Base-by-base conservation (phyloP, 1,140 invertebrate genomes). In the Leptopilina clavipes region DNA sequence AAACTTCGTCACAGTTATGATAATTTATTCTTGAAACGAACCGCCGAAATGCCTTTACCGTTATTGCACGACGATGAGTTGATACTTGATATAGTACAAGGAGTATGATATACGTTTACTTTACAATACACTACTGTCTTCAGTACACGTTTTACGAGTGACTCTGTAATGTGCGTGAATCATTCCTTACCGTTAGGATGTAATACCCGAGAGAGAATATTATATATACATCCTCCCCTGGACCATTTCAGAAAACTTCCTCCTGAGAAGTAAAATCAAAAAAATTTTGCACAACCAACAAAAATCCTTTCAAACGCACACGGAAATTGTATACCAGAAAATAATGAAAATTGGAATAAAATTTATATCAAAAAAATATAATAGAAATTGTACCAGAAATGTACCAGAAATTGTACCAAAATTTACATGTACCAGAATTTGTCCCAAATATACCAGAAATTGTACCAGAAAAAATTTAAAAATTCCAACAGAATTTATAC, bases 1-100 rank as follows among this genome's bases (percentile, higher is more conserved):
- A 1, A 9, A 19, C n/a, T 72, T 76, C 73, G 78, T 78, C 80
- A 84, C 84, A 86, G 80, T 86, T 85, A 83, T 78, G 82, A 85
- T 86, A 87, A 87, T 87, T 84, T 87, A 87, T 87, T 87, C 86
- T 74, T 82, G 81, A 83, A 81, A 79, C 79, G 81, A 86, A 85
- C 37, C 81, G 81, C 84, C 87, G 80, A 88, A 87, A 89, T 79
- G 76, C 59, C 11, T 83, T 78, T 88, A 87, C 87, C 87, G 87
- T 89, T 89, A 89, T 77, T 81, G 74, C 76, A 81, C 76, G 74
- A 83, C 76, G 81, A 87, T 83, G 81, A 83, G 77, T 85, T 78
- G 79, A 82, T 79, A 81, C 80, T 78, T 77, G 81, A 81, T 81
- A 81, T 81, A 79, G 79, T 79, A 78, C 73, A 81, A 72, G 79